Conservation (phyloP, 2,888 invertebrate species). For the Diploptera punctata region DNA sequence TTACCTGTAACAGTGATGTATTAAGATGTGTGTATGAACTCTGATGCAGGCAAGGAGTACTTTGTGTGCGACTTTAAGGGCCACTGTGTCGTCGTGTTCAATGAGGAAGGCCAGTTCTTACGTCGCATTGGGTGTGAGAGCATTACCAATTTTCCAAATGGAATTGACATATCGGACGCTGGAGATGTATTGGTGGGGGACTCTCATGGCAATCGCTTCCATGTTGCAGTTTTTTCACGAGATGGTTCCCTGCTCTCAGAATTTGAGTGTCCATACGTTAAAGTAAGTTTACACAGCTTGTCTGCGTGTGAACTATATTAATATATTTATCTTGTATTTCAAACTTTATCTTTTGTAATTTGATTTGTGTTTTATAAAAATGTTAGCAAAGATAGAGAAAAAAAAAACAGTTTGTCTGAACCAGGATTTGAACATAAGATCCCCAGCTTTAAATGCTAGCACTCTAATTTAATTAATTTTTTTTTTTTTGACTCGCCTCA, state of each 20-base stretch:
- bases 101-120: constrained; percentile 89
- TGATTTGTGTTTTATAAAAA: background rate
- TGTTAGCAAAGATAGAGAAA: background rate
- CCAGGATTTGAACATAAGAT: too few species aligned
- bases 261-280: constrained; percentile 97
- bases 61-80: constrained; percentile 99
- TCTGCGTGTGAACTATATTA: constrained; percentile 7
- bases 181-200: constrained; percentile 97
- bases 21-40: too few species aligned
- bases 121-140: constrained; percentile 95
- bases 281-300: constrained; percentile 75
- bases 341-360: background rate
- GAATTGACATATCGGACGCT: constrained; percentile 96
- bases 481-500: too few species aligned
- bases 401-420: too few species aligned
- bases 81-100: constrained; percentile 96
- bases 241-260: constrained; percentile 88
- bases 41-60: constrained; percentile 86
- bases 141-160: constrained; percentile 96
- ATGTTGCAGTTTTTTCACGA: constrained; percentile 93
- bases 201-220: constrained; percentile 97
- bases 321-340: background rate
- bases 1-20: too few species aligned
- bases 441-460: too few species aligned
- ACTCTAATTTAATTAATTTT: too few species aligned